phyloP scores from a whole-genome alignment of 2,113 vertebrate genomes.

The Pseudonaja textilis region DNA sequence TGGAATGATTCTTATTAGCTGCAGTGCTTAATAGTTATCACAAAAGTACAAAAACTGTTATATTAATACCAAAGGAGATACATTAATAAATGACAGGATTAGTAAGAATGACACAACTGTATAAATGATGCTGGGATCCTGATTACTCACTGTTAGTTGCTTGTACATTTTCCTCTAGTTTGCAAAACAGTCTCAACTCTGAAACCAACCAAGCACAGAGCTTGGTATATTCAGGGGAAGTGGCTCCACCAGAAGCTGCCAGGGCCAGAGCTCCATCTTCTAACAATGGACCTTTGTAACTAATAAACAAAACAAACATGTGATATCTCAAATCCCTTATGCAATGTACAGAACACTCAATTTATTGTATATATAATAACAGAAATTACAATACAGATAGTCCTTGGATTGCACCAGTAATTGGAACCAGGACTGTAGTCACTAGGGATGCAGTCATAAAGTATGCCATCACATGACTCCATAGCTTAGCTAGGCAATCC shows the following conservation, averaged over 20 bases:
- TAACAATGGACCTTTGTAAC: constrained; percentile 93
- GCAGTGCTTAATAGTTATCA: background rate
- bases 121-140: background rate
- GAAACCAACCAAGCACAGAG: constrained; percentile 93
- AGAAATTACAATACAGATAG: background rate
- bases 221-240: constrained; percentile 92
- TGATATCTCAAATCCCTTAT: background rate
- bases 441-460: background rate
- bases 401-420: background rate
- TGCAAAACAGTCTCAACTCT: constrained; percentile 87
- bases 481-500: background rate
- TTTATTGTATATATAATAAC: background rate
- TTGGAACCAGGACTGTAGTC: background rate
- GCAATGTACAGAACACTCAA: constrained; percentile 22
- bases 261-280: constrained; percentile 86
- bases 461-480: background rate
- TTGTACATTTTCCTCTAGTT: constrained; percentile 93
- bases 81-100: constrained; percentile 11
- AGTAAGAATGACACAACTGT: background rate
- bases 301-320: constrained; percentile 55
- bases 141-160: constrained; percentile 91
- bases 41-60: background rate
- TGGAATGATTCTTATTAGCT: background rate
- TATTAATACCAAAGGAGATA: background rate
- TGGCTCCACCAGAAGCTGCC: constrained; percentile 81